Conservation (phyloP, 2,113 vertebrate genomes). For the Burhinus bistriatus region DNA sequence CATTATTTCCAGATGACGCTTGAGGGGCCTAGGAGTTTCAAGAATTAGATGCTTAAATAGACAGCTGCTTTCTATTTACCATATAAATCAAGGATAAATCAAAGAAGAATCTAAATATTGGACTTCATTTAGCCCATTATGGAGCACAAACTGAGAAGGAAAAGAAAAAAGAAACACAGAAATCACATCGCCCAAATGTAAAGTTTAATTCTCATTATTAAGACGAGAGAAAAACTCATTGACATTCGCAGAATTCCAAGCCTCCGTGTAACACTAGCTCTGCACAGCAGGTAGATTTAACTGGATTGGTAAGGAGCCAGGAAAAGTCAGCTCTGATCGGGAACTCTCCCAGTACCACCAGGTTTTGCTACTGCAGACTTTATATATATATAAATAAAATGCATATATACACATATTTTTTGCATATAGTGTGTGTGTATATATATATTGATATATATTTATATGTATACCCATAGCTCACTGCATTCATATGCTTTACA, state of each 20-base stretch:
- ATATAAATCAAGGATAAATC: conserved; percentile 75
- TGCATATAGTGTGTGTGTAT: no score
- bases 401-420: neutral
- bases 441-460: neutral
- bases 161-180: neutral
- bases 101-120: conserved; percentile 74
- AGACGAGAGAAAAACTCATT: neutral
- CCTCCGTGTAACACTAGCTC: neutral
- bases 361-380: conserved; percentile 35
- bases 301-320: neutral
- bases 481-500: neutral
- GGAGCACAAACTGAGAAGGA: conserved; percentile 27
- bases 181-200: neutral
- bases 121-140: conserved; percentile 49
- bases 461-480: neutral
- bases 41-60: conserved; percentile 75
- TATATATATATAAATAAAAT: no score
- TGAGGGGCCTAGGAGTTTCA: conserved; percentile 70
- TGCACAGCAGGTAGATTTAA: conserved; percentile 13
- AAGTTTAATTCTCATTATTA: neutral
- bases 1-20: conserved; percentile 93
- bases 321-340: neutral
- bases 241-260: neutral
- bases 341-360: conserved; percentile 1
- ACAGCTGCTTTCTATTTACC: conserved; percentile 85